These are phyloP conservation scores for Pyrgus malvae DNA, from an alignment of 2,888 invertebrate genomes.

Conservation along the genomic window DNA sequence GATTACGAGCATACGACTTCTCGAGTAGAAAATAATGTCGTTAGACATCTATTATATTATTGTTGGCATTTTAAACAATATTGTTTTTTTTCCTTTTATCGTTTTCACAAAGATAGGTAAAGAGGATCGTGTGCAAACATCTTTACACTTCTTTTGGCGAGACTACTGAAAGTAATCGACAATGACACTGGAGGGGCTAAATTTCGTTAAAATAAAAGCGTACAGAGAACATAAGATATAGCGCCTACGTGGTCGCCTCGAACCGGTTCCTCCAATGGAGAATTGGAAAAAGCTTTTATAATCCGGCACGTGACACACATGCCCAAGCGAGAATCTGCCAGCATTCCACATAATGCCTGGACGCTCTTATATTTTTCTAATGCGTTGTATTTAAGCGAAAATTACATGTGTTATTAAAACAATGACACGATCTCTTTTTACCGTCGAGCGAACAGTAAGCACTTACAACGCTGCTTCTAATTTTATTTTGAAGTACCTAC, in stretches of 20 bases:
- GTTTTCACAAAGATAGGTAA: not conserved
- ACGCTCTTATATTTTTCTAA: constrained; percentile 45
- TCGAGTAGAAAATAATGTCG: not conserved
- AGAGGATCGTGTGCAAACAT: not conserved
- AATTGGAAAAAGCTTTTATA: constrained; percentile 83
- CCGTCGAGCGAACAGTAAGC: too few species aligned
- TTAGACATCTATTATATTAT: not conserved
- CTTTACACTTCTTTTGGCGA: constrained; percentile 49
- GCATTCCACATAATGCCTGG: constrained; percentile 30
- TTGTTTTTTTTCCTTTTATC: not conserved
- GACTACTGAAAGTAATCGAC: constrained; percentile 79
- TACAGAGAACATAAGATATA: constrained; percentile 77
- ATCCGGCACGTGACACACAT: constrained; percentile 80
- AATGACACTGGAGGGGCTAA: constrained; percentile 74
- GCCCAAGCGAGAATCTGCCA: constrained; percentile 50
- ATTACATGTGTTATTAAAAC: not conserved
- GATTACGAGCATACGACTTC: not conserved
- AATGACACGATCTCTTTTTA: too few species aligned
- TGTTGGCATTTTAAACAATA: not conserved
- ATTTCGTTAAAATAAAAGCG: constrained; percentile 82
- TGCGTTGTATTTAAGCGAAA: constrained; percentile 41
- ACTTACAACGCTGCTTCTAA: too few species aligned
- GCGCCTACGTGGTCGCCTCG: constrained; percentile 78
- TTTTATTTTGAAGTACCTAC: too few species aligned
- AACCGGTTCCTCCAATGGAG: constrained; percentile 71